These are phyloP conservation scores for Pimpla rufipes DNA, from an alignment of 2,888 invertebrate genomes.

Conservation along the genomic window DNA sequence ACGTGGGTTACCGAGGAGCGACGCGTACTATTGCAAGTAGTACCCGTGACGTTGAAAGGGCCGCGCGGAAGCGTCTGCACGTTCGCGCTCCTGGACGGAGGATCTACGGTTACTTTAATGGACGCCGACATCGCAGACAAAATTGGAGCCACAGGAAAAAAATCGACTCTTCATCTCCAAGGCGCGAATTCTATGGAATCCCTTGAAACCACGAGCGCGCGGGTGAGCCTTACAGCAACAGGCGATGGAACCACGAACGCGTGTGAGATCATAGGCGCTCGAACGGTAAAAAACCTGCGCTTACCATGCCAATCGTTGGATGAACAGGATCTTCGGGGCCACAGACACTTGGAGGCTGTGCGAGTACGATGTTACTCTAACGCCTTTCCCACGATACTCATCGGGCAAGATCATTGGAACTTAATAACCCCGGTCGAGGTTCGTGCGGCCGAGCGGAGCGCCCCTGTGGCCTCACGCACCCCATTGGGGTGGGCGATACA, in stretches of 20 bases:
- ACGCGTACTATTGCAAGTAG: background rate
- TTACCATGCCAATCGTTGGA: background rate
- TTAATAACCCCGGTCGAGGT: background rate
- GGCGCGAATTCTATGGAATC: too few relatives aligned
- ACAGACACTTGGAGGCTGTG: background rate
- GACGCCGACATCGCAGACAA: background rate
- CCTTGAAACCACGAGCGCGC: too few relatives aligned
- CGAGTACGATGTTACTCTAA: background rate
- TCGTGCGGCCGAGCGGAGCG: background rate
- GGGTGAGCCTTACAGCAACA: too few relatives aligned
- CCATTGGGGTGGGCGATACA: background rate
- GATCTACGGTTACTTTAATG: background rate
- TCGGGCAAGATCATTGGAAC: background rate
- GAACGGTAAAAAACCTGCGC: background rate
- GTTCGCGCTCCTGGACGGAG: background rate
- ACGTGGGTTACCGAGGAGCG: background rate
- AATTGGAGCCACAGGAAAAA: background rate
- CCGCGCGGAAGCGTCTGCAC: background rate
- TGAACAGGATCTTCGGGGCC: background rate
- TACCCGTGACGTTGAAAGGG: background rate
- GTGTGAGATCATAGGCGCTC: too few relatives aligned
- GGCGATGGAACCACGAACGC: too few relatives aligned
- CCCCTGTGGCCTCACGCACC: background rate
- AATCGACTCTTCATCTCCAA: too few relatives aligned
- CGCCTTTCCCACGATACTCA: background rate